A percentile compares a stretch with the other conserved stretches of the same genome.
These are phyloP conservation scores for Onychorhynchus coronatus DNA, from an alignment of 2,113 vertebrate genomes.

Conservation along the genomic window DNA sequence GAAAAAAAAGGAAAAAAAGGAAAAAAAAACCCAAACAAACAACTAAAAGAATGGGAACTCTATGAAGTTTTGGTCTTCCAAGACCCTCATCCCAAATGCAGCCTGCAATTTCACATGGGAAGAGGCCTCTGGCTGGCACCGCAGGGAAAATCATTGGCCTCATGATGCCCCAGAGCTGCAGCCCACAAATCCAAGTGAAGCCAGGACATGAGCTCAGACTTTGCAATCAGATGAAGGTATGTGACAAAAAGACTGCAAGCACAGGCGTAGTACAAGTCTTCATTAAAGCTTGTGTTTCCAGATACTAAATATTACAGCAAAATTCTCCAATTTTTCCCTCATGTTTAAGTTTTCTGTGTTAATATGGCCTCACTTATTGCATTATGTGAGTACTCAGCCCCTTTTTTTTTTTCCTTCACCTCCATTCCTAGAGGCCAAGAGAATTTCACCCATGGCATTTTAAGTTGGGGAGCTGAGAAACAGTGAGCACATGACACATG, in stretches of 20 bases:
- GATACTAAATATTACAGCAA: neutral
- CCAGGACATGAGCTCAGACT: neutral
- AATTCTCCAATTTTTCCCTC: neutral
- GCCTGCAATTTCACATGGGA: neutral
- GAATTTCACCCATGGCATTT: neutral
- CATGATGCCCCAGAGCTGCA: neutral
- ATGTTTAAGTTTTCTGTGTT: neutral
- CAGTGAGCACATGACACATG: accelerated
- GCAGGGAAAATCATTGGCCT: neutral
- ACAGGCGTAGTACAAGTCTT: accelerated
- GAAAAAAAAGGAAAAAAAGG: no score
- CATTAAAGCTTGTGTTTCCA: neutral
- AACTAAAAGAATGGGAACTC: neutral
- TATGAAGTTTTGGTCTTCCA: neutral
- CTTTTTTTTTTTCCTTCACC: neutral
- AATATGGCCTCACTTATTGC: neutral
- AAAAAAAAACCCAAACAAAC: neutral
- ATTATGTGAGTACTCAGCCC: neutral
- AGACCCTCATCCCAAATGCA: neutral
- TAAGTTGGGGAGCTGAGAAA: neutral
- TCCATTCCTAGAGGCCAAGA: neutral
- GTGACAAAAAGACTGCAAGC: neutral
- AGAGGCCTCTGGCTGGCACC: neutral
- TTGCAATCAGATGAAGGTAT: neutral
- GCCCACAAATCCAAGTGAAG: neutral